Conservation (phyloP, 2,888 invertebrate genomes). For the Sminthurides aquaticus region DNA sequence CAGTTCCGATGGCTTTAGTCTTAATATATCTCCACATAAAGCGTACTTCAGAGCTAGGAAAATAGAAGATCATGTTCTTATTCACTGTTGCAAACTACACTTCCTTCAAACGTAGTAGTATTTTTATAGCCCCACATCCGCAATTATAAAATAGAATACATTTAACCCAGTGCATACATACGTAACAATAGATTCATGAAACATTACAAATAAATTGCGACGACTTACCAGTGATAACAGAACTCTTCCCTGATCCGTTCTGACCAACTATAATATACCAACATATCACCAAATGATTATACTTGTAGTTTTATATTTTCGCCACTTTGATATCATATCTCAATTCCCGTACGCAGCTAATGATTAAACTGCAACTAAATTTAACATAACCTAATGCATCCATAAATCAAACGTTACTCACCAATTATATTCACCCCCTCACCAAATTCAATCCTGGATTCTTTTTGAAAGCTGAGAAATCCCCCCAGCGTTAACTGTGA, state of each 20-base stretch:
- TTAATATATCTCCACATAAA: background rate
- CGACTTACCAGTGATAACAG: background rate
- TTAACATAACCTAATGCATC: background rate
- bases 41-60: background rate
- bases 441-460: background rate
- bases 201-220: too few species aligned
- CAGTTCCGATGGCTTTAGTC: background rate
- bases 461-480: background rate
- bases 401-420: background rate
- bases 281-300: too few species aligned
- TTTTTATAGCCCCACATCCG: too few species aligned
- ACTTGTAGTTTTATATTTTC: background rate
- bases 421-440: background rate
- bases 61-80: background rate
- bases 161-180: too few species aligned
- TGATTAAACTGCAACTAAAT: background rate
- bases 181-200: too few species aligned
- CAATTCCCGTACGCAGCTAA: too few species aligned
- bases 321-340: too few species aligned
- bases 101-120: too few species aligned
- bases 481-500: background rate
- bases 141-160: too few species aligned
- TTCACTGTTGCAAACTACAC: background rate
- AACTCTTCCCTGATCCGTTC: slow-evolving; percentile 4
- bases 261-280: background rate